Percentiles rank a stretch among this genome's conserved stretches.
phyloP scores from a whole-genome alignment of 2,113 vertebrate genomes.

The Sakesphorus luctuosus region DNA sequence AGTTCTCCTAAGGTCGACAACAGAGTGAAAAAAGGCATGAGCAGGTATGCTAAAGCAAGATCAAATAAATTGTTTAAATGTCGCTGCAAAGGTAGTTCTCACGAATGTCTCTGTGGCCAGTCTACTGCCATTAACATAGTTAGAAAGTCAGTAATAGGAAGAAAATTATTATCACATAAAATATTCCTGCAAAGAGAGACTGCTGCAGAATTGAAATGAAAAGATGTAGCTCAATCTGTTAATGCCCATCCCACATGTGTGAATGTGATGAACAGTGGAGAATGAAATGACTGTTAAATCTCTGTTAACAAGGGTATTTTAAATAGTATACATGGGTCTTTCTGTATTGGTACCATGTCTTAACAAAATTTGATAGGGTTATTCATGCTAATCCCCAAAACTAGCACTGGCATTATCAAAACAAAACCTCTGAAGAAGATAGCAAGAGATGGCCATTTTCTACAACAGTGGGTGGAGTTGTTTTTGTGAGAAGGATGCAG shows the following conservation, averaged over 20 bases:
- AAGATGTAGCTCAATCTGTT: constrained; percentile 73
- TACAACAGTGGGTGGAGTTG: not conserved
- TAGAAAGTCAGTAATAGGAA: constrained; percentile 75
- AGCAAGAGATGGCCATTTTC: constrained; percentile 3
- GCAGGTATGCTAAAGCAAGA: constrained; percentile 78
- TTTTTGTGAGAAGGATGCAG: not conserved
- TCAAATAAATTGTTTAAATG: constrained; percentile 81
- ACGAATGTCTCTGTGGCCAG: constrained; percentile 65
- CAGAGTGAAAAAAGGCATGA: constrained; percentile 69
- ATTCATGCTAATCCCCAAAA: not conserved
- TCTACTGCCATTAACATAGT: constrained; percentile 74
- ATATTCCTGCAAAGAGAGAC: constrained; percentile 73
- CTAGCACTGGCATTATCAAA: not conserved
- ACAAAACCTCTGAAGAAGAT: constrained; percentile 8
- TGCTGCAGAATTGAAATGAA: constrained; percentile 75
- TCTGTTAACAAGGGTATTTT: constrained; percentile 38
- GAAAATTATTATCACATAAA: constrained; percentile 73
- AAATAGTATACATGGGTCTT: not conserved
- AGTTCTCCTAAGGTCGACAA: constrained; percentile 75
- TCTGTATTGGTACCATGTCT: not conserved
- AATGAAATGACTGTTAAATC: constrained; percentile 53
- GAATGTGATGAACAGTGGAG: constrained; percentile 47
- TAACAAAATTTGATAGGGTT: not conserved
- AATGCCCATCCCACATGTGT: constrained; percentile 63
- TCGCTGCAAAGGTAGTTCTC: constrained; percentile 73